Evolutionary conservation across 2,113 vertebrate species (phyloP), one percentile per base, ranked within the genome.

Genomic region (Lota lota): DNA sequence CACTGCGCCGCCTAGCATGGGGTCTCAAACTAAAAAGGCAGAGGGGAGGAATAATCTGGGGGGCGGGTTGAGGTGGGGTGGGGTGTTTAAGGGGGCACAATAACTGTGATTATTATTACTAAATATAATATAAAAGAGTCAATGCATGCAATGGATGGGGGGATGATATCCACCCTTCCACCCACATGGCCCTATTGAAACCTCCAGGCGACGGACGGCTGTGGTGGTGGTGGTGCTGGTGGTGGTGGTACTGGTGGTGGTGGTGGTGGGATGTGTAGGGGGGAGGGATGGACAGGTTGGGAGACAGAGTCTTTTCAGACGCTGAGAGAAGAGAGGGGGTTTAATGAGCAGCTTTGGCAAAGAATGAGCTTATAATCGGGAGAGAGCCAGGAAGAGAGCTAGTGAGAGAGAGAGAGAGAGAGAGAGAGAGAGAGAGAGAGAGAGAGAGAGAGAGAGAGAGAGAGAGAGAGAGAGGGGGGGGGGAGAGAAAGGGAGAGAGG

Each of bases 71-170:
- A 70, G 75, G 83, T 83, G 79, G 75, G 83, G 85, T 78, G 80
- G 59, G 61, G 70, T 60, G 8, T 50, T 54, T 74, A 83, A 80
- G 84, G 79, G 77, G 87, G 78, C 67, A 63, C 79, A 72, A 90
- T 89, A 87, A 86, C 89, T 89, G 90, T 91, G 88, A 92, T 92
- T 91, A 92, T 89, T 91, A 89, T 88, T 83, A 89, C 88, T 89
- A 90, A 89, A 91, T 90, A 90, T 92, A 91, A 90, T 91, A 91
- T 88, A 80, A 91, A 83, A 84, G 77, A 80, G 87, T 87, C 84
- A 82, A 81, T 76, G 85, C 64, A 82, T 2, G 79, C 83, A 85
- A 82, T 66, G 56, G 64, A 47, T 47, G 8, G 76, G 66, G 72
- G 70, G 63, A 61, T 60, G 59, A 73, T 80, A 88, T 85, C 87